These are phyloP conservation scores for Sminthurides aquaticus DNA, from an alignment of 2,888 invertebrate species.

Conservation along the genomic window DNA sequence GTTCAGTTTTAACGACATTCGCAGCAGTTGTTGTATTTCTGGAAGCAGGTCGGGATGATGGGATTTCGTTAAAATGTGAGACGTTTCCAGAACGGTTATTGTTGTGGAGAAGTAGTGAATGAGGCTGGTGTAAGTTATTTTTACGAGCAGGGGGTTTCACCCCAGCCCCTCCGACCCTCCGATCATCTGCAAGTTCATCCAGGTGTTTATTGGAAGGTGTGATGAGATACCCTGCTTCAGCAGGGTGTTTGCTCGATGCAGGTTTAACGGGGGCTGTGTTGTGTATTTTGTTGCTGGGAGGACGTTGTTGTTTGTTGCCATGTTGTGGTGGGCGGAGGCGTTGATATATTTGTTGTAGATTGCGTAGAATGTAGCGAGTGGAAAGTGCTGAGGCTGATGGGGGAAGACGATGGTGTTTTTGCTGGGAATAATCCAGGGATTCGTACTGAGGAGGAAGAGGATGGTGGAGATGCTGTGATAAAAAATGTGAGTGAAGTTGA, in stretches of 20 bases:
- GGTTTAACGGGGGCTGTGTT: background rate
- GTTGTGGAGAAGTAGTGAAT: background rate
- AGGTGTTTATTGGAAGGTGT: too few species aligned
- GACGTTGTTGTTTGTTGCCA: constrained; percentile 10
- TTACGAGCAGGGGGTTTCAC: background rate
- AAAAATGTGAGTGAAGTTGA: background rate
- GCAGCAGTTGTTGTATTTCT: too few species aligned
- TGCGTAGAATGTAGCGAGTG: constrained; percentile 40
- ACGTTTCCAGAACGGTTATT: too few species aligned
- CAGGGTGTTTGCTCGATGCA: background rate
- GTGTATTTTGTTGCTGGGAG: constrained; percentile 5
- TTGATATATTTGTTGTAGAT: constrained; percentile 43
- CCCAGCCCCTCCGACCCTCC: too few species aligned
- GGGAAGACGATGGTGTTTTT: constrained; percentile 1
- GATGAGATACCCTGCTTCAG: background rate
- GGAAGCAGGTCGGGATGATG: too few species aligned
- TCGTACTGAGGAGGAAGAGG: constrained; percentile 5
- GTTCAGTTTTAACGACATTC: too few species aligned
- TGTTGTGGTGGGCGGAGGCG: constrained; percentile 31
- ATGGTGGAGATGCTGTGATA: constrained; percentile 1
- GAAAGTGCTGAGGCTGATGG: constrained; percentile 25
- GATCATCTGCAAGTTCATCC: background rate
- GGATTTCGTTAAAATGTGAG: too few species aligned
- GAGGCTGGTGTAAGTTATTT: background rate
- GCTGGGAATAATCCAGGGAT: constrained; percentile 14